Conservation (phyloP, 1,140 invertebrate species). For the Watersipora subatra region DNA sequence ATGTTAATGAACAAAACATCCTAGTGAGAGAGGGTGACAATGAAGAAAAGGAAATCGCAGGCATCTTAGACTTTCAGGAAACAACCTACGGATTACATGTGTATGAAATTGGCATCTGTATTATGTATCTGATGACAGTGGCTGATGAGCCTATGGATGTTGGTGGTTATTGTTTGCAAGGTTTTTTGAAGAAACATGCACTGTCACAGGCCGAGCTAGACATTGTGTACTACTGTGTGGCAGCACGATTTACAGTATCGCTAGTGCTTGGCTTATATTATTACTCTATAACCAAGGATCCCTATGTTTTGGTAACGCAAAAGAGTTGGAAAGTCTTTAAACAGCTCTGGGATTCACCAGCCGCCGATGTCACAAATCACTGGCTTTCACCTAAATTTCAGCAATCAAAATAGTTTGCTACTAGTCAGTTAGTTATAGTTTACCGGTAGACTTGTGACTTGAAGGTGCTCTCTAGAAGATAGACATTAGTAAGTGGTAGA, state of each 20-base stretch:
- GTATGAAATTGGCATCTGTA: background rate
- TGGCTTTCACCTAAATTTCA: no score
- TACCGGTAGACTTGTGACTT: no score
- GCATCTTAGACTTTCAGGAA: background rate
- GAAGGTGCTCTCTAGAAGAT: no score
- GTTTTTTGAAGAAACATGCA: background rate
- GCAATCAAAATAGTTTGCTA: no score
- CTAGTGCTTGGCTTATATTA: background rate
- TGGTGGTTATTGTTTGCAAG: background rate
- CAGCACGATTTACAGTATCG: background rate
- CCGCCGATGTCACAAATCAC: background rate
- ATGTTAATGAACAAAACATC: background rate
- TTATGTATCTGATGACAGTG: background rate
- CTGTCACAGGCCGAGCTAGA: background rate
- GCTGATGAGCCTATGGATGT: background rate
- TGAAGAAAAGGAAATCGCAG: background rate
- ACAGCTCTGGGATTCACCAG: background rate
- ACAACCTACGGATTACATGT: background rate
- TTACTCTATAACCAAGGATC: background rate
- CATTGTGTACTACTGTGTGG: background rate
- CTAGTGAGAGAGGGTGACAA: background rate
- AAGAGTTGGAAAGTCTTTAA: background rate
- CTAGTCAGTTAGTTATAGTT: no score
- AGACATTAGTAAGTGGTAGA: no score
- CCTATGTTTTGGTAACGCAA: background rate